Base-by-base conservation (phyloP, 2,113 vertebrate genomes). In the Percina caprodes region DNA sequence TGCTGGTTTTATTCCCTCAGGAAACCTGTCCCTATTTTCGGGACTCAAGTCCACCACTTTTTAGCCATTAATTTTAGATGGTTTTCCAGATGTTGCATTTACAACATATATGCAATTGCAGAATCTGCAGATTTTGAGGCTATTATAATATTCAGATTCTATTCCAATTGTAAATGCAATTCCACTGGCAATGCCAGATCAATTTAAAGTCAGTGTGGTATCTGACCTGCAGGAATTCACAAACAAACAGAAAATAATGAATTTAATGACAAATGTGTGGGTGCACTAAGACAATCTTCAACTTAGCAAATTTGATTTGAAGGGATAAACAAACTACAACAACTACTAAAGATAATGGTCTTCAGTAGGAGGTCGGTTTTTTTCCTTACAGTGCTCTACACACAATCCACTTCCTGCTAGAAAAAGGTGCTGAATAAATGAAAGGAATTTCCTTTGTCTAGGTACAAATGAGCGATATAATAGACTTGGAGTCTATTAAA, bases 361-460 rank as follows among this genome's bases (percentile, higher is more conserved):
- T n/a, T 49, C 6, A 80, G 13, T 24, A 56, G 61, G 2, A 6
- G 12, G 52, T 4, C 54, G 0, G 16, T 66, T 62, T 65, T 78
- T 78, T 8, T 75, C 1, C 18, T 71, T 3, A 15, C n/a, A 42
- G 18, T 8, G 1, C 30, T 26, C 3, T 7, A 54, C 18, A 66
- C 12, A 76, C 4, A 58, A 49, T 49, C 70, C 30, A 74, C 68
- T 59, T 78, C 65, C 54, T 72, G 51, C 6, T 13, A 19, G 30
- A 59, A 51, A 76, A 70, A 70, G 58, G 62, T 59, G 24, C 26
- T 48, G 21, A 83, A 77, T 79, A 39, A 77, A 74, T 74, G 5
- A 62, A 16, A 33, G 46, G 30, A 74, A 72, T 4, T 55, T 60
- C 14, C 18, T 77, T 85, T 79, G 59, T 90, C n/a, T 1, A 0